These are phyloP conservation scores for Troides oblongomaculatus DNA, from an alignment of 2,888 invertebrate species.

Conservation along the genomic window DNA sequence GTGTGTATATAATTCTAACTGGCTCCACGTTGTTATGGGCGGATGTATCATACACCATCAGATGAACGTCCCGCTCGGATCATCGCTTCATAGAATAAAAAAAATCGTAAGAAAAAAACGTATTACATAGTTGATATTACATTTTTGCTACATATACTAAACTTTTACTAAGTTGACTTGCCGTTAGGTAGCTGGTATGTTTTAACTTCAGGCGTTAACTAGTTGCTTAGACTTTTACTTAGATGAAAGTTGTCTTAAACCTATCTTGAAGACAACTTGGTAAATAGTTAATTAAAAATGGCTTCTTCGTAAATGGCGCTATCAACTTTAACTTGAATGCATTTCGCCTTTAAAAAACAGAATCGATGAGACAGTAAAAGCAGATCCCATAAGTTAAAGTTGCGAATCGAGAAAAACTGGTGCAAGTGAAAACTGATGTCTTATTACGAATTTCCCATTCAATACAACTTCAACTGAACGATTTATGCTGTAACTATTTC, in stretches of 20 bases:
- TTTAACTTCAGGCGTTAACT: not conserved
- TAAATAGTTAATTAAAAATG: constrained; percentile 4
- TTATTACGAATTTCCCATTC: constrained; percentile 36
- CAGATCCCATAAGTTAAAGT: not conserved
- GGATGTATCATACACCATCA: too few relatives aligned
- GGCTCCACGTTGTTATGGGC: too few relatives aligned
- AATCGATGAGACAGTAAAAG: constrained; percentile 10
- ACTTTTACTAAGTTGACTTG: not conserved
- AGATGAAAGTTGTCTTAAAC: constrained; percentile 11
- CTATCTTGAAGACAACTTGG: not conserved
- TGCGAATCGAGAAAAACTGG: constrained; percentile 34
- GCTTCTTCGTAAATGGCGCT: constrained; percentile 10
- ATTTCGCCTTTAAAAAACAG: constrained; percentile 10
- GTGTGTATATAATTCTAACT: too few relatives aligned
- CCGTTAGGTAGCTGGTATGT: not conserved
- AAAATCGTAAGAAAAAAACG: too few relatives aligned
- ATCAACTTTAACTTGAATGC: constrained; percentile 4
- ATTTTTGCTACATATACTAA: not conserved
- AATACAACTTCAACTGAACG: constrained; percentile 35
- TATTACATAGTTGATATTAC: too few relatives aligned
- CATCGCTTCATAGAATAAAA: too few relatives aligned
- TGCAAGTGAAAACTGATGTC: constrained; percentile 33
- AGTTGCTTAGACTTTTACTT: not conserved
- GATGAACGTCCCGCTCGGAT: too few relatives aligned
- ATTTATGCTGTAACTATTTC: constrained; percentile 25